Percentiles rank a stretch among this genome's conserved stretches.
Conservation (phyloP, 23 tunicate genomes). For the Ciona savignyi region DNA sequence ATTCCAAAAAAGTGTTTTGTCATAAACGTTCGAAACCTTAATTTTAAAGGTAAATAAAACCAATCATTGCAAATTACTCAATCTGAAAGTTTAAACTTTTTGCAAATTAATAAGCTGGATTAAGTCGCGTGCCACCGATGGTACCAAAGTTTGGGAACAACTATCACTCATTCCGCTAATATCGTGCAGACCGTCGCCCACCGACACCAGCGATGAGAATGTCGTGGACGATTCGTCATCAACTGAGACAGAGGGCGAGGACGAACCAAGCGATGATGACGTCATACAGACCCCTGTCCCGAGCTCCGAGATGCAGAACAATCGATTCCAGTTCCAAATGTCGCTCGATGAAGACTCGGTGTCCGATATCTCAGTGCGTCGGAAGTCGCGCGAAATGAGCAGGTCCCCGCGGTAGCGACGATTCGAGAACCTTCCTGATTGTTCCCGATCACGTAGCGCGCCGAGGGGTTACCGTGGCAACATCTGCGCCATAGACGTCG, state of each 20-base stretch:
- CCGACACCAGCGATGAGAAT: background rate
- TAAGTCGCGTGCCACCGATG: no score
- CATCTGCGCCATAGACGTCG: no score
- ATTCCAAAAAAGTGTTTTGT: no score
- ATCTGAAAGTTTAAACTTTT: no score
- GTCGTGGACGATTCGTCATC: constrained; percentile 21
- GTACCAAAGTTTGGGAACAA: no score
- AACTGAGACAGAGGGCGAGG: constrained; percentile 17
- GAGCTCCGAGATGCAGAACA: background rate
- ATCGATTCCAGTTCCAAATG: constrained; percentile 32
- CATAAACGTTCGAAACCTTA: no score
- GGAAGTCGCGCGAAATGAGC: background rate
- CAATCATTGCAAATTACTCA: background rate
- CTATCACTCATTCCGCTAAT: background rate
- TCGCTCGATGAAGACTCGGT: constrained; percentile 25
- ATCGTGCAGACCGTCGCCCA: background rate
- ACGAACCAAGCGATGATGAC: constrained; percentile 16
- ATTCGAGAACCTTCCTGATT: no score
- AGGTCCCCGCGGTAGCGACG: background rate
- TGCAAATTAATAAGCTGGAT: no score
- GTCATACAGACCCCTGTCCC: constrained; percentile 21
- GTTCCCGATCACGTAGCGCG: no score
- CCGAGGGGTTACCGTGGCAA: no score
- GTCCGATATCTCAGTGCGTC: background rate
- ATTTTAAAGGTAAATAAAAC: no score